Conservation (phyloP, 2,888 invertebrate genomes). For the Pseudococcus viburni region DNA sequence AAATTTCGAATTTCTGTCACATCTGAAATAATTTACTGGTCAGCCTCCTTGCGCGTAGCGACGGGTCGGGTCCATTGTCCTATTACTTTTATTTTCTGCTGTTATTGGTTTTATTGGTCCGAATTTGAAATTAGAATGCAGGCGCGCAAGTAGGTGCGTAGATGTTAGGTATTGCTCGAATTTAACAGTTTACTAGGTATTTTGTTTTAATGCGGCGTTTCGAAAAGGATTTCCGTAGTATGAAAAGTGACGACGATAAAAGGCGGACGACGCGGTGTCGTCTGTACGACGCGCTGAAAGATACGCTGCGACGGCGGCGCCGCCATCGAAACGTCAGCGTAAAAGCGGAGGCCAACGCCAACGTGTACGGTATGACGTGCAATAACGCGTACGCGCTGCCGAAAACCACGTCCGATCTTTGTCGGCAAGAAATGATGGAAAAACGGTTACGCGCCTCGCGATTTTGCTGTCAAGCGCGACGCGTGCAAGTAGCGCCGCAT, state of each 20-base stretch:
- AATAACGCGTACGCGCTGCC: slow-evolving; percentile 40
- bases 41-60: too few relatives aligned
- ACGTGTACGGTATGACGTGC: slow-evolving; percentile 41
- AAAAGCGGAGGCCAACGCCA: too few relatives aligned
- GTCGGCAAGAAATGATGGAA: slow-evolving; percentile 38
- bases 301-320: not conserved
- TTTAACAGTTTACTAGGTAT: not conserved
- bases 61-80: too few relatives aligned
- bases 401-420: slow-evolving; percentile 56
- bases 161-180: too few relatives aligned
- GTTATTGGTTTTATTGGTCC: too few relatives aligned
- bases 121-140: too few relatives aligned
- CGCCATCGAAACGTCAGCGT: not conserved
- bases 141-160: too few relatives aligned
- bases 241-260: slow-evolving; percentile 18
- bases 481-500: not conserved
- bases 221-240: not conserved
- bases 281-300: not conserved
- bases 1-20: too few relatives aligned
- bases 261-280: not conserved
- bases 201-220: not conserved
- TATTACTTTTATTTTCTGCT: too few relatives aligned
- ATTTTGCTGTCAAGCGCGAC: not conserved
- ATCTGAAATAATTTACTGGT: too few relatives aligned
- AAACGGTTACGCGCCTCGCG: slow-evolving; percentile 18